These are phyloP conservation scores for Sinocyclocheilus anshuiensis DNA, from an alignment of 2,113 vertebrate genomes.

Conservation along the genomic window DNA sequence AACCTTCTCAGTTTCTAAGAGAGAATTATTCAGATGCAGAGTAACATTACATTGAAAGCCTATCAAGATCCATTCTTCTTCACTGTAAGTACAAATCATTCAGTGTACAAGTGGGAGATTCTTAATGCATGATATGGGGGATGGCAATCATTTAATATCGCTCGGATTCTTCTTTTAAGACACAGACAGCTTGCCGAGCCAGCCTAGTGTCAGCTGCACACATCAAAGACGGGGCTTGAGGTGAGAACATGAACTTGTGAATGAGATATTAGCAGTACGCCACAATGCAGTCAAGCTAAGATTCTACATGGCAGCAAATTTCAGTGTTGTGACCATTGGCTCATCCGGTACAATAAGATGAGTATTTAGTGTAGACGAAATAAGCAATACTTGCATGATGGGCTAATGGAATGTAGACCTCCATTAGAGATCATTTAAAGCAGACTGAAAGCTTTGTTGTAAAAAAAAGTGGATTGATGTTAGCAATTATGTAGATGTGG, in stretches of 20 bases:
- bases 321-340: constrained; percentile 22
- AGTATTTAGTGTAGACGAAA: background rate
- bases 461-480: constrained; percentile 9
- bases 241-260: constrained; percentile 86
- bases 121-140: constrained; percentile 58
- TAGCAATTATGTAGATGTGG: constrained; percentile 9
- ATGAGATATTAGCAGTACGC: constrained; percentile 75
- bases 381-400: background rate
- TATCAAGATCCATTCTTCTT: background rate
- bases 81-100: constrained; percentile 39
- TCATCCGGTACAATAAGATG: constrained; percentile 14
- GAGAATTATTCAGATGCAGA: background rate
- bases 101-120: constrained; percentile 57
- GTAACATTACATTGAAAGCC: background rate
- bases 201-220: constrained; percentile 84
- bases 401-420: constrained; percentile 23
- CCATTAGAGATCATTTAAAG: constrained; percentile 29
- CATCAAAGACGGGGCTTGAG: constrained; percentile 90
- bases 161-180: constrained; percentile 76
- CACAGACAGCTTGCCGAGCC: constrained; percentile 83
- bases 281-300: constrained; percentile 19
- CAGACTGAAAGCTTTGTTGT: constrained; percentile 5
- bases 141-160: constrained; percentile 43
- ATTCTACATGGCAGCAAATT: background rate
- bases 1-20: background rate